Conservation (phyloP, 2,113 vertebrate genomes). For the Coryphaenoides rupestris region DNA sequence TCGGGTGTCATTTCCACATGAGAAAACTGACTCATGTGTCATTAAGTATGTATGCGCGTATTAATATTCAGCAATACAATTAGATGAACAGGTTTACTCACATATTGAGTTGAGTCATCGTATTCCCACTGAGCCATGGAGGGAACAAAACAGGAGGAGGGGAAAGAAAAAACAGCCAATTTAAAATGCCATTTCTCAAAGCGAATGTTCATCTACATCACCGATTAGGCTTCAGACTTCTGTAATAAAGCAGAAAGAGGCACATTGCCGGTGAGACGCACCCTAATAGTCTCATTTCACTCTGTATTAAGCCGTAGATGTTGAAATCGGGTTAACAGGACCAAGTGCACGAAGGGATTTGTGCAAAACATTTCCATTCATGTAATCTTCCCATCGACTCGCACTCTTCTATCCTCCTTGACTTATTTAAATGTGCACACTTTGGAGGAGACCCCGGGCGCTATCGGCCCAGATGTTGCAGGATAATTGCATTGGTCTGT, state of each 20-base stretch:
- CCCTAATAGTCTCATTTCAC: neutral
- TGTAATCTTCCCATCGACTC: neutral
- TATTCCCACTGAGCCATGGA: conserved; percentile 81
- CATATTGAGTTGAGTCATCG: conserved; percentile 90
- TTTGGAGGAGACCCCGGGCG: neutral
- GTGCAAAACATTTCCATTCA: no score
- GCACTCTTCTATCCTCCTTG: no score
- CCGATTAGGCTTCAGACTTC: neutral
- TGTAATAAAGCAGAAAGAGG: neutral
- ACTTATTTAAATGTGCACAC: neutral
- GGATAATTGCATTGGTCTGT: neutral
- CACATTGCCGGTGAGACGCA: neutral
- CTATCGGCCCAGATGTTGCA: neutral
- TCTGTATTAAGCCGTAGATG: neutral
- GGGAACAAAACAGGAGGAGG: conserved; percentile 66
- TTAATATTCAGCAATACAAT: conserved; percentile 9
- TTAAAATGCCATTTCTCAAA: neutral
- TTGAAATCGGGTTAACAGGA: neutral
- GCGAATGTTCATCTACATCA: neutral
- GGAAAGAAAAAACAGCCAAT: conserved; percentile 49
- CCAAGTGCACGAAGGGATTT: neutral
- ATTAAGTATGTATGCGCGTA: conserved; percentile 13
- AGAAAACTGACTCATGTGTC: conserved; percentile 28
- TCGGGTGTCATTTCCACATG: conserved; percentile 16
- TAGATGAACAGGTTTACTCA: conserved; percentile 77